Conservation (phyloP, 2,113 vertebrate species). For the Clinocottus analis region DNA sequence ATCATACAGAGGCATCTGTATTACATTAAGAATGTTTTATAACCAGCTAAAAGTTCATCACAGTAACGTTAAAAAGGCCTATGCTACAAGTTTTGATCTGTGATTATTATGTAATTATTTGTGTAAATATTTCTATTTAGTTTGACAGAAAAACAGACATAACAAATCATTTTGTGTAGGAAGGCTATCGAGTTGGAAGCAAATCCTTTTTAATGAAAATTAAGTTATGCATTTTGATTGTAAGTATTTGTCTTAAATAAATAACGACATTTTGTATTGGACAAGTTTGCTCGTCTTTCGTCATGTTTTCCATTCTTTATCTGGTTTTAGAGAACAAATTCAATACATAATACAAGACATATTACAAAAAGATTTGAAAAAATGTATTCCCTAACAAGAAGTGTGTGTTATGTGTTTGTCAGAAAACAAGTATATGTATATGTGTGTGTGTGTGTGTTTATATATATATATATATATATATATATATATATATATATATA, state of each 20-base stretch:
- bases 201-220: neutral
- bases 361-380: neutral
- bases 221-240: neutral
- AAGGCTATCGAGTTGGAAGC: neutral
- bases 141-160: neutral
- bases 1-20: neutral
- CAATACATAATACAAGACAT: neutral
- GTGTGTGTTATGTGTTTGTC: too few relatives aligned
- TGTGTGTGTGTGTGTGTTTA: too few relatives aligned
- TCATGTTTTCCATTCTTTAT: neutral
- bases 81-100: too few relatives aligned
- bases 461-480: too few relatives aligned
- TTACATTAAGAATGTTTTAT: neutral
- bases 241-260: slow-evolving; percentile 22
- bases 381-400: too few relatives aligned
- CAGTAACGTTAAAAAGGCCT: too few relatives aligned
- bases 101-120: neutral
- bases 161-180: neutral
- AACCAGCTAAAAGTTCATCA: too few relatives aligned
- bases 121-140: slow-evolving; percentile 11
- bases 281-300: neutral
- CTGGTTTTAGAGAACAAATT: neutral
- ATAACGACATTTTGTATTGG: neutral
- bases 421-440: too few relatives aligned
- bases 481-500: too few relatives aligned